Evolutionary conservation across 2,113 vertebrate species (phyloP).

Genomic region (Lathamus discolor): DNA sequence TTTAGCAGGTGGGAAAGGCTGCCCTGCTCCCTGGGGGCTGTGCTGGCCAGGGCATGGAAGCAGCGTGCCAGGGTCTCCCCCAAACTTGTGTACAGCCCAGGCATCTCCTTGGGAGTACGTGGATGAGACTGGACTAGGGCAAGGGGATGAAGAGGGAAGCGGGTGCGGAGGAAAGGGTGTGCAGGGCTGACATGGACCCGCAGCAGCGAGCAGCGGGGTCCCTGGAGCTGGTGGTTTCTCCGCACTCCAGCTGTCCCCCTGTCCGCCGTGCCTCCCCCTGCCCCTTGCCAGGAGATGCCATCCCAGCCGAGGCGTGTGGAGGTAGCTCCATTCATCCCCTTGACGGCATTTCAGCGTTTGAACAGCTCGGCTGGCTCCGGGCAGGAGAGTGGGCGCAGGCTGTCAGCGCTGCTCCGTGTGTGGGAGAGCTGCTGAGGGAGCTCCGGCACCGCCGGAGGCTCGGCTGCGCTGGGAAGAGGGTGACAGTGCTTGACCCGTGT

Average conservation of each 20-base stretch:
- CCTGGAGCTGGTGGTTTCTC: neutral
- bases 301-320: neutral
- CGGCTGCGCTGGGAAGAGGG: neutral
- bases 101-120: neutral
- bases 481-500: neutral
- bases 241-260: fast-evolving
- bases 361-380: neutral
- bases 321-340: neutral
- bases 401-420: neutral
- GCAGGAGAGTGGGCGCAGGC: neutral
- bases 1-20: neutral
- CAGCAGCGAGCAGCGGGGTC: neutral
- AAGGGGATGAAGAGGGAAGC: neutral
- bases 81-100: neutral
- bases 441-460: neutral
- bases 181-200: fast-evolving
- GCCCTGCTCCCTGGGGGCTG: neutral
- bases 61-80: fast-evolving
- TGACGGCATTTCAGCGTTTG: neutral
- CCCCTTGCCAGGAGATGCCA: neutral
- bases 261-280: neutral
- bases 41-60: neutral
- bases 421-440: neutral
- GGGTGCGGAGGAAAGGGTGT: too few relatives aligned
- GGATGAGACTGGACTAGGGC: fast-evolving